These are phyloP conservation scores for Cheilosia scutellata DNA, from an alignment of 2,888 invertebrate species.

Conservation along the genomic window DNA sequence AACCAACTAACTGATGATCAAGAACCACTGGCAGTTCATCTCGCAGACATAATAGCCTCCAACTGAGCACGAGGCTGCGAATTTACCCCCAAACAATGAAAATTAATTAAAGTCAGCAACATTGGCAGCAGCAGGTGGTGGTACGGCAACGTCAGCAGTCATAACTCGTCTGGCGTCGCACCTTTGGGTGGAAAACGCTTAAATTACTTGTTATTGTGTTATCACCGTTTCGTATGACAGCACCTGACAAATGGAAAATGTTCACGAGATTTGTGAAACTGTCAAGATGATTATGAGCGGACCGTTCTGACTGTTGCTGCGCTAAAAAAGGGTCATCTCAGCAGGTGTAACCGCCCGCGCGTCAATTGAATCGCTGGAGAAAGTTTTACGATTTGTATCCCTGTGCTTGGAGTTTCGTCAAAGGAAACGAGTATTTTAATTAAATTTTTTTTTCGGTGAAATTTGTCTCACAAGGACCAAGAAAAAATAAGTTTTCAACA, in stretches of 20 bases:
- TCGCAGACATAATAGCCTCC: constrained; percentile 50
- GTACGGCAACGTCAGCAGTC: constrained; percentile 32
- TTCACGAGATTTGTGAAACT: constrained; percentile 53
- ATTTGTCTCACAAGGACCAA: neutral
- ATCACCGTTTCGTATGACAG: constrained; percentile 51
- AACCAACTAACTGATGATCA: constrained; percentile 2
- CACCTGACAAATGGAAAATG: constrained; percentile 65
- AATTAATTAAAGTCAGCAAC: constrained; percentile 72
- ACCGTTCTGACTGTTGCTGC: too few relatives aligned
- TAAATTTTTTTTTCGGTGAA: constrained; percentile 38
- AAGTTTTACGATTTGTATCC: constrained; percentile 55
- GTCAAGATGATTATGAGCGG: constrained; percentile 31
- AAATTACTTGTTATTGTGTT: constrained; percentile 73
- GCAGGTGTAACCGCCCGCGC: constrained; percentile 41
- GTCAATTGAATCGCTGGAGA: constrained; percentile 17
- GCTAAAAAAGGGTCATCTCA: constrained; percentile 7
- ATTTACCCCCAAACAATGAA: constrained; percentile 56
- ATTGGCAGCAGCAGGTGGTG: constrained; percentile 48
- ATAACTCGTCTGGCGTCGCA: constrained; percentile 40
- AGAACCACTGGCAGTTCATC: constrained; percentile 34
- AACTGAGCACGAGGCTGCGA: constrained; percentile 41
- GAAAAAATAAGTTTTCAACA: constrained; percentile 22
- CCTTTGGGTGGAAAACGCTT: constrained; percentile 55
- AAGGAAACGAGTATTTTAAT: constrained; percentile 63
- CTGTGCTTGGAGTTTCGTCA: constrained; percentile 13